Base-by-base conservation (phyloP, 35 echinoderm and acorn worm genomes). In the Heliocidaris erythrogramma region DNA sequence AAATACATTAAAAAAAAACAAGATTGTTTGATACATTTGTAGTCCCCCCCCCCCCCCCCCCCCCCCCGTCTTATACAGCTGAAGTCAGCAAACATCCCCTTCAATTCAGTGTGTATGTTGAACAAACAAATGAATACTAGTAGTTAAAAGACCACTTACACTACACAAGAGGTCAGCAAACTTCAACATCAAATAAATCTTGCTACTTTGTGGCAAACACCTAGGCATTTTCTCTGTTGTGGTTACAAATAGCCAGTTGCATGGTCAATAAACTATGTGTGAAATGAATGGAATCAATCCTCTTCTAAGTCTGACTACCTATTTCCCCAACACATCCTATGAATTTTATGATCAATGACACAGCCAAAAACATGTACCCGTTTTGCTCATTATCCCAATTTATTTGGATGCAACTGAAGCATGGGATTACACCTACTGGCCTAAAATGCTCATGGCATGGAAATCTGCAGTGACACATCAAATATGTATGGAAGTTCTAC, bases 401-500 rank as follows among this genome's bases (percentile, higher is more conserved):
- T 42, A 42, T 42, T 42, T 42, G 35, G 3, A 42, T 42, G 35
- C 35, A 42, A 42, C 35, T 42, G 35, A 42, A 42, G 35, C 35
- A 42, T 42, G 35, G 35, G 35, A 42, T 42, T 42, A 42, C 35
- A 42, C 35, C 35, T 42, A 42, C 1, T 42, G 35, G 35, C 35
- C 35, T 3, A 42, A 42, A 42, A 42, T 0, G 35, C 35, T 42
- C 35, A 42, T 42, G 35, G 35, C 35, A 42, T 42, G 35, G 3
- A 42, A 42, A 42, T 42, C 35, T 42, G 35, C 35, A 42, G 35
- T 42, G 35, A 1, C 35, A 42, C 35, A 42, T 42, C 35, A 42
- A 42, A 42, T 42, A 42, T 42, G 35, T 42, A 42, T 42, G 35
- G 35, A 30, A 27, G 48, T 30, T 97, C 96, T 99, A n/a, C n/a